Base-by-base conservation (phyloP, 2,113 vertebrate species). In the Chelonoidis abingdonii region DNA sequence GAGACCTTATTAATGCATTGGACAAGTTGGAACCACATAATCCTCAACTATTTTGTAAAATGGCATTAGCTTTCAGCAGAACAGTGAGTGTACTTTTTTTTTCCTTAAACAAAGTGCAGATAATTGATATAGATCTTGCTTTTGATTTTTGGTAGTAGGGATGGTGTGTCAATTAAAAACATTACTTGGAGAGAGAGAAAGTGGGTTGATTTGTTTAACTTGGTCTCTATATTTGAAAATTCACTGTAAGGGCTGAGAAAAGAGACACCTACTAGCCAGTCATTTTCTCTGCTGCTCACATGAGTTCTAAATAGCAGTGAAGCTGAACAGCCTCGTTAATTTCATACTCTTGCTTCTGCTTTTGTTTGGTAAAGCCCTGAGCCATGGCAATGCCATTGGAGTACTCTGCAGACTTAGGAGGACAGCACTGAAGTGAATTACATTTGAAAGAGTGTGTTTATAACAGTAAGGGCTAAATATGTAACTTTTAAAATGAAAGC, bases 61-160 rank as follows among this genome's bases (percentile, higher is more conserved):
- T 99, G 98, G 99, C 99, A 69, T 69, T 99, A 31, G 99, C 99
- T 93, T 99, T 99, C 98, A 99, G 99, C 88, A 99, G 99, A 97
- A 98, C 98, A 95, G 99, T 99, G 98, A 99, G 99, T 97, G 80
- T 82, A 9, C 3, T 25, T 83, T 92, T 65, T 81, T 89, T 56
- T 75, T 44, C 12, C 25, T 89, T 72, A 79, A 56, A 11, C 5
- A 56, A 3, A 50, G 79, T 44, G 11, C 41, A 13, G 47, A 47
- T 75, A 75, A 75, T 44, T 13, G 35, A 16, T 21, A n/a, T 72
- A 72, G 17, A 72, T 38, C 8, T 8, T 3, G 2, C 19, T 72
- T 72, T 38, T 72, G 8, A 38, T 72, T 72, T 72, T 72, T 72
- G 17, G 65, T 72, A 21, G 31, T 72, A 72, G 65, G 35, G 10